These are phyloP conservation scores for Pseudochirops cupreus DNA, from an alignment of 2,797 vertebrate species.

Conservation along the genomic window DNA sequence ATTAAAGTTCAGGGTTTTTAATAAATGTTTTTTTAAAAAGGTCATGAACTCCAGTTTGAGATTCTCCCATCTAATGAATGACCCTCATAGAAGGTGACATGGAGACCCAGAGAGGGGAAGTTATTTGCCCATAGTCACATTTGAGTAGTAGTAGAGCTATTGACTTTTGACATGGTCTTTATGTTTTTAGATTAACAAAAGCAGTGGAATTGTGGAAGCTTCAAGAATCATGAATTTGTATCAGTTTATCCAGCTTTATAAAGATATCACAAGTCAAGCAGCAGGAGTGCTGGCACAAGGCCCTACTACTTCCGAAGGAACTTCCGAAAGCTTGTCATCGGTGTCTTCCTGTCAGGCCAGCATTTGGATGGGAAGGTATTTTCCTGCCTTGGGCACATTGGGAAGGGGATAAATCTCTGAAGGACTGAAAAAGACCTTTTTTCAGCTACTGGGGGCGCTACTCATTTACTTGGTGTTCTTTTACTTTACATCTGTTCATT, in stretches of 20 bases:
- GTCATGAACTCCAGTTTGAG: not conserved
- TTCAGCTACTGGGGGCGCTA: not conserved
- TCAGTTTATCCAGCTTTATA: conserved; percentile 98
- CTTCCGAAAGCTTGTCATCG: conserved; percentile 86
- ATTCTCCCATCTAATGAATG: not conserved
- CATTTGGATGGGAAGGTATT: conserved; percentile 98
- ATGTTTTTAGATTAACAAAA: conserved; percentile 95
- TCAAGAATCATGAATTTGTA: conserved; percentile 98
- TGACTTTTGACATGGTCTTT: conserved; percentile 60
- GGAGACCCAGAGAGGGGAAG: not conserved
- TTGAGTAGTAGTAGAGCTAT: not conserved
- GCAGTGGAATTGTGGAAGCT: conserved; percentile 92
- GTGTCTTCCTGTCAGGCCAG: conserved; percentile 95
- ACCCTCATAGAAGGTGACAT: not conserved
- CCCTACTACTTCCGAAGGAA: conserved; percentile 83
- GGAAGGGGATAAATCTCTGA: not conserved
- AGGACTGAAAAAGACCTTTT: not conserved
- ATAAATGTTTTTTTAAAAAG: not conserved
- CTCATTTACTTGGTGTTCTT: not conserved
- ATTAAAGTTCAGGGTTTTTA: not conserved
- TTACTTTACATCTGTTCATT: not conserved
- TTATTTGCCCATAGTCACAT: not conserved
- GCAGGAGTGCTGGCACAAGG: conserved; percentile 89
- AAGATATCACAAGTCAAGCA: conserved; percentile 96
- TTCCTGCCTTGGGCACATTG: not conserved